phyloP scores from a whole-genome alignment of 2,888 invertebrate species.

The Tortricodes alternella region DNA sequence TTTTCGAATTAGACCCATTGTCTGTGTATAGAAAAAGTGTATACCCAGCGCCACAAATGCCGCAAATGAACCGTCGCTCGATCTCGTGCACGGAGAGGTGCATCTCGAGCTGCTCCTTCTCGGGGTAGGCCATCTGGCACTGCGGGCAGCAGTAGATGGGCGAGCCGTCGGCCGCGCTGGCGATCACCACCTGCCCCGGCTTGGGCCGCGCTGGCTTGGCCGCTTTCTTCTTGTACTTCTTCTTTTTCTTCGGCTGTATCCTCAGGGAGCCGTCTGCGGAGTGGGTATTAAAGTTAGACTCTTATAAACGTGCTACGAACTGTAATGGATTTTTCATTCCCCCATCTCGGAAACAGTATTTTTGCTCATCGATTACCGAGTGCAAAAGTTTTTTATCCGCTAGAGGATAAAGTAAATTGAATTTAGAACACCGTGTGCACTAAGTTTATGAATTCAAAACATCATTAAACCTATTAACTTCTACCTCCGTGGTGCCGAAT shows the following conservation, averaged over 20 bases:
- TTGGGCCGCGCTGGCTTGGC: constrained; percentile 90
- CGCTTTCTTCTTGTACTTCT: constrained; percentile 91
- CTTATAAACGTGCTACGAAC: no score
- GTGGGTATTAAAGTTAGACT: neutral
- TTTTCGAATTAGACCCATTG: no score
- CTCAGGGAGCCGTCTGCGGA: constrained; percentile 54
- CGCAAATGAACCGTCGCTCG: constrained; percentile 89
- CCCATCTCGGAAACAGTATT: no score
- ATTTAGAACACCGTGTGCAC: no score
- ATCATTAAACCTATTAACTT: no score
- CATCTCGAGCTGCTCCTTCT: constrained; percentile 90
- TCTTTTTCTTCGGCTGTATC: constrained; percentile 84
- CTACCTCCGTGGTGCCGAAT: no score
- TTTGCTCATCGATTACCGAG: no score
- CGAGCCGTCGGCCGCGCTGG: constrained; percentile 88
- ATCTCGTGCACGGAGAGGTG: constrained; percentile 90
- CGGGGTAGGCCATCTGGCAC: constrained; percentile 91
- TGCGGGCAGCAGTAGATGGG: constrained; percentile 90
- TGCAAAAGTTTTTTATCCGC: no score
- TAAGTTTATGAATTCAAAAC: no score
- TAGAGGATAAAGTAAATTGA: no score
- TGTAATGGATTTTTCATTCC: no score
- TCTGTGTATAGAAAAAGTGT: constrained; percentile 33
- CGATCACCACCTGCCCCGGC: constrained; percentile 90
- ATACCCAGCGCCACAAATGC: constrained; percentile 89